These are phyloP conservation scores for Halocynthia aurantium DNA, from an alignment of 23 tunicate species.

Conservation along the genomic window DNA sequence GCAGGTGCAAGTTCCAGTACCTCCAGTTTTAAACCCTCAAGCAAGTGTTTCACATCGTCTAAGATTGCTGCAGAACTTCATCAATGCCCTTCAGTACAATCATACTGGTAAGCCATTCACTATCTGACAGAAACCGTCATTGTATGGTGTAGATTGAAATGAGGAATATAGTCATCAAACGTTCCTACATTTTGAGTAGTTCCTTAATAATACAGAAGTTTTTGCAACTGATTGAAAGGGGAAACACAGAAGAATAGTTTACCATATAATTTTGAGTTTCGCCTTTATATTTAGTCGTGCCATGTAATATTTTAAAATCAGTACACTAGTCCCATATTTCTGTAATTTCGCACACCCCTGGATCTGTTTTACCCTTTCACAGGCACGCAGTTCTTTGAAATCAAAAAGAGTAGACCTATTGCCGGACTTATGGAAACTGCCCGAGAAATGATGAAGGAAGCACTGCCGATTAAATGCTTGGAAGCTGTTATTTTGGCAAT, in stretches of 20 bases:
- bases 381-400: constrained; percentile 90
- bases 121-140: neutral
- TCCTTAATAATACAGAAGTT: too few species aligned
- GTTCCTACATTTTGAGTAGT: too few species aligned
- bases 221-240: too few species aligned
- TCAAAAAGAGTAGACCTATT: constrained; percentile 54
- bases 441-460: constrained; percentile 67
- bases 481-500: constrained; percentile 84
- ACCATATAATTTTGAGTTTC: too few species aligned
- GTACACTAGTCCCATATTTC: too few species aligned
- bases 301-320: too few species aligned
- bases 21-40: constrained; percentile 46
- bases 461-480: constrained; percentile 90
- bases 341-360: too few species aligned
- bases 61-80: constrained; percentile 49
- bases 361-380: neutral
- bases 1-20: constrained; percentile 35
- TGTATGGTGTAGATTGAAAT: too few species aligned
- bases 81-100: constrained; percentile 52
- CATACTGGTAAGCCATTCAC: constrained; percentile 35
- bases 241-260: too few species aligned
- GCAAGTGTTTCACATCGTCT: constrained; percentile 26
- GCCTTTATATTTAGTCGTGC: too few species aligned
- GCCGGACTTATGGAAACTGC: constrained; percentile 91
- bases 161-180: too few species aligned